Evolutionary conservation across 2,888 invertebrate species (phyloP), one percentile per base, ranked within the genome.

Genomic region (Lymantria monacha): DNA sequence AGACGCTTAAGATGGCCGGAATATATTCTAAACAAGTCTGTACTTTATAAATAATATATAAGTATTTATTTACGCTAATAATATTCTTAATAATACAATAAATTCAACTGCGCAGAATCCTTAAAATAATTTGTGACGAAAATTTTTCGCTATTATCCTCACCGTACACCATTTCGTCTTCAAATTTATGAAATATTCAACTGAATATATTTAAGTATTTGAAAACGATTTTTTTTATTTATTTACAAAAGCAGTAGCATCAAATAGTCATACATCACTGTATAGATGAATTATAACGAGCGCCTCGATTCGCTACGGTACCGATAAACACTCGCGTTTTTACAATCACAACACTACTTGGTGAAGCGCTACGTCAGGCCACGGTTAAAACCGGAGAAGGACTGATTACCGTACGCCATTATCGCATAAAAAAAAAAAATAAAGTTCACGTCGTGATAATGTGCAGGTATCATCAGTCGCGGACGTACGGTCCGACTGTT

Each of bases 371-470:
- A 75, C 85, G 82, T 81, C 74, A 66, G 59, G 22, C 57, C 80
- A 63, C 80, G 76, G 48, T 76, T 70, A 70, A 54, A 67, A 72
- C 67, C 74, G 64, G 66, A 71, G 67, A 68, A 64, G 73, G 60
- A 86, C 85, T 85, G 81, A 83, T 79, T 83, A 74, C 69, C 61
- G 64, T 51, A 33, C 64, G 55, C 64, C 63, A 74, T 83, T 83
- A 86, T 84, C 83, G 79, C 68, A 71, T 69, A 74, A 78, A 82
- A 81, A 76, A 76, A 79, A 84, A 76, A 86, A 81, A 83, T 80
- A 82, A 74, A 62, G 57, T 67, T 59, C 48, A 52, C 55, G 53
- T 37, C 58, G 65, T 64, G 66, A 67, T 69, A 61, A 60, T 71
- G 70, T 63, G 46, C 55, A 63, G 67, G 57, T 66, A 63, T 60